Conservation (phyloP, 2,113 vertebrate species). For the Odontesthes bonariensis region DNA sequence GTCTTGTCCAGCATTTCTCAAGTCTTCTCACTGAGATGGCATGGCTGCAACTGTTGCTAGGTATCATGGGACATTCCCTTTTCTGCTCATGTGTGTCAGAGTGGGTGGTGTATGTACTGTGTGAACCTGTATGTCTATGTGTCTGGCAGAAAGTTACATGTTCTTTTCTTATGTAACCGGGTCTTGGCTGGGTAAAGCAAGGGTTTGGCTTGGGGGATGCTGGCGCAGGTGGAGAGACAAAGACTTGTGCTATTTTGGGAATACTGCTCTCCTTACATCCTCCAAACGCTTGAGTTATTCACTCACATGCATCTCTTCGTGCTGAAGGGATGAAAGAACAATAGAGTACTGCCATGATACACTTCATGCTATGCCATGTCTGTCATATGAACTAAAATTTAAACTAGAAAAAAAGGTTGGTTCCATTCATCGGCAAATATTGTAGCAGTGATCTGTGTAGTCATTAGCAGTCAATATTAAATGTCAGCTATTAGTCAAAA, state of each 20-base stretch:
- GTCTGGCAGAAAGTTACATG: slow-evolving; percentile 64
- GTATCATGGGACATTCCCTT: slow-evolving; percentile 25
- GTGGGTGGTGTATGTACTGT: slow-evolving; percentile 35
- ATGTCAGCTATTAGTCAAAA: neutral
- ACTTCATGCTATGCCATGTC: neutral
- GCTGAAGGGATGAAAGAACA: slow-evolving; percentile 43
- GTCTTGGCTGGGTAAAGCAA: slow-evolving; percentile 58
- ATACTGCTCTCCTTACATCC: slow-evolving; percentile 42
- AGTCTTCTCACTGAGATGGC: slow-evolving; percentile 30
- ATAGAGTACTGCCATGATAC: neutral
- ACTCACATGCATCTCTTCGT: slow-evolving; percentile 41
- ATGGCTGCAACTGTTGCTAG: slow-evolving; percentile 37
- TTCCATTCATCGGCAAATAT: neutral
- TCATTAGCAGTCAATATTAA: neutral
- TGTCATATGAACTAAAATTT: neutral
- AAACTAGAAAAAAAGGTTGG: neutral
- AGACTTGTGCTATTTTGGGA: slow-evolving; percentile 72
- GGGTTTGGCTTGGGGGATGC: slow-evolving; percentile 63
- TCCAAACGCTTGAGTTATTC: slow-evolving; percentile 63
- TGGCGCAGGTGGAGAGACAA: slow-evolving; percentile 71
- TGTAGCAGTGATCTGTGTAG: accelerated
- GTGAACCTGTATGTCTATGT: slow-evolving; percentile 45
- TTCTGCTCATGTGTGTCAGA: neutral
- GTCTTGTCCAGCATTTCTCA: slow-evolving; percentile 7
- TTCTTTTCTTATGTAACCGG: slow-evolving; percentile 70